phyloP scores from a whole-genome alignment of 1,140 invertebrate species.

The Coelopa frigida region DNA sequence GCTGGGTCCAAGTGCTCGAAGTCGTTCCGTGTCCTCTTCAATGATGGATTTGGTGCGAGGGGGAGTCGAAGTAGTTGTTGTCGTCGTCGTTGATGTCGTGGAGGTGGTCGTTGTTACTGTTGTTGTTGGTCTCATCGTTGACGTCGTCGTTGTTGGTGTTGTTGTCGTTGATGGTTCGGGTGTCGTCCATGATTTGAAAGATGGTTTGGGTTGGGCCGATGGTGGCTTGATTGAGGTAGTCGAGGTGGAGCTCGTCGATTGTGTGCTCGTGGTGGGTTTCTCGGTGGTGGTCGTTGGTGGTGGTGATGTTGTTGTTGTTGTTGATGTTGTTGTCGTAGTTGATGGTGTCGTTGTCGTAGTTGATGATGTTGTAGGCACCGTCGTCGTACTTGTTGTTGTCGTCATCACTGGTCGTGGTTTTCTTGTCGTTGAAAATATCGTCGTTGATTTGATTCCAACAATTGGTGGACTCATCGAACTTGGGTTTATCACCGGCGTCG shows the following conservation, averaged over 20 bases:
- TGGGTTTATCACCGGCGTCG: constrained; percentile 23
- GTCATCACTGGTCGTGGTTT: neutral
- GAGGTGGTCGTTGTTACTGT: neutral
- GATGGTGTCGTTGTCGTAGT: constrained; percentile 19
- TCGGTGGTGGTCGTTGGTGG: constrained; percentile 12
- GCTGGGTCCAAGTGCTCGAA: constrained; percentile 27
- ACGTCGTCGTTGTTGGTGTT: neutral
- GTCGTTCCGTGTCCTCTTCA: constrained; percentile 28
- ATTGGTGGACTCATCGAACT: neutral
- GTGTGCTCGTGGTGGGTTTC: constrained; percentile 12
- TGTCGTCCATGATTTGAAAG: too few species aligned
- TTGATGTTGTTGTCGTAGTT: constrained; percentile 19
- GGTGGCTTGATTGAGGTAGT: neutral
- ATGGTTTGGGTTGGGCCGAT: neutral
- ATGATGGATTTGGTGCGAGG: constrained; percentile 20
- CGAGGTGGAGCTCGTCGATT: constrained; percentile 1
- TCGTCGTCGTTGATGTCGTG: neutral
- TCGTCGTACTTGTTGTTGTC: constrained; percentile 9
- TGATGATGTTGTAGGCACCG: constrained; percentile 18
- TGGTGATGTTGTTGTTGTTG: constrained; percentile 15
- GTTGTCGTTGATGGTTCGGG: neutral
- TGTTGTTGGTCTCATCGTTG: constrained; percentile 1
- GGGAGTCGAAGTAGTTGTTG: neutral
- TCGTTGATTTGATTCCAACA: neutral
- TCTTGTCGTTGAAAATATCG: neutral